phyloP scores from a whole-genome alignment of 2,888 invertebrate species.

The Cremastinae sp. region DNA sequence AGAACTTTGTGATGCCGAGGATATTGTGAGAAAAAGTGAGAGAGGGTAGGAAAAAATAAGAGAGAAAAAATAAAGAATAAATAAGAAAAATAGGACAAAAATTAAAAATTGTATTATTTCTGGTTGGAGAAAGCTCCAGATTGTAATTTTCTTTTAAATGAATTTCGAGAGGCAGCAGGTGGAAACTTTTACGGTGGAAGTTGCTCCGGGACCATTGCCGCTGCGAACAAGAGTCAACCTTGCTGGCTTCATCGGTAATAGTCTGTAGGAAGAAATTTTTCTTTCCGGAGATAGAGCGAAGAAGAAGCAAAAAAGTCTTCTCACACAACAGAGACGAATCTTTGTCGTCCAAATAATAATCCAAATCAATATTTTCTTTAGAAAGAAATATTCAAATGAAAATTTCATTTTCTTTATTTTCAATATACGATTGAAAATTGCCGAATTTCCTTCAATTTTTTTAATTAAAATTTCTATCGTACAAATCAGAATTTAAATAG shows the following conservation, averaged over 20 bases:
- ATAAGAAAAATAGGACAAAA: constrained; percentile 2
- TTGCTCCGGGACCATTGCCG: constrained; percentile 81
- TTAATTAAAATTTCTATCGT: too few species aligned
- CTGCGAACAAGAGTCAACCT: constrained; percentile 84
- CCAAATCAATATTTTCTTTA: too few species aligned
- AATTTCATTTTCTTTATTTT: too few species aligned
- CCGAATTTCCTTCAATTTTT: too few species aligned
- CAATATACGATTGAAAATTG: too few species aligned
- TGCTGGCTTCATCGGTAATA: constrained; percentile 84
- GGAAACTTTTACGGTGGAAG: constrained; percentile 76
- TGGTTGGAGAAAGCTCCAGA: constrained; percentile 65
- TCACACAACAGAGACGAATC: background rate
- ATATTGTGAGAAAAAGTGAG: background rate
- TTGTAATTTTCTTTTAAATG: constrained; percentile 69
- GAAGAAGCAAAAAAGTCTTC: background rate
- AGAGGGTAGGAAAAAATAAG: background rate
- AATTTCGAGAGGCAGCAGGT: constrained; percentile 75
- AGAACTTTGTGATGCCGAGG: background rate
- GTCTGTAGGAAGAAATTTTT: constrained; percentile 78
- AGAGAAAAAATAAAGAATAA: background rate
- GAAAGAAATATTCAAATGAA: too few species aligned
- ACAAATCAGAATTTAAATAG: too few species aligned
- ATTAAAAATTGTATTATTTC: constrained; percentile 43
- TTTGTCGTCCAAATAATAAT: too few species aligned
- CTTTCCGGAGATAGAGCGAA: background rate